These are phyloP conservation scores for Macrosoma leucophasiata DNA, from an alignment of 2,888 invertebrate genomes.

Conservation along the genomic window DNA sequence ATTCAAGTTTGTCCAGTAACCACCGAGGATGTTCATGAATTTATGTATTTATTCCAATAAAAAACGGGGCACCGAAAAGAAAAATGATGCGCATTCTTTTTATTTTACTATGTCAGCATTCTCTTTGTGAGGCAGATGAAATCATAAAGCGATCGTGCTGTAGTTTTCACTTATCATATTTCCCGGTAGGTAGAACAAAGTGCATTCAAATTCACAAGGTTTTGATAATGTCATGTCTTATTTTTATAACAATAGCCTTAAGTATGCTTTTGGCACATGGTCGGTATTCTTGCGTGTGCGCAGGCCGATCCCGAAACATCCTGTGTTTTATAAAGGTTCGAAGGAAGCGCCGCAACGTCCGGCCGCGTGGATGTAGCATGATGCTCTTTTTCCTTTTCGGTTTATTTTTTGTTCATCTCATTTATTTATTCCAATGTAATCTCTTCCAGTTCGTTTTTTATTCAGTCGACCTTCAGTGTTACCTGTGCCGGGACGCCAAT, in stretches of 20 bases:
- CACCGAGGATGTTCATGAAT: too few relatives aligned
- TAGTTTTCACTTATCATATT: conserved; percentile 40
- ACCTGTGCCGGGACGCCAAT: conserved; percentile 70
- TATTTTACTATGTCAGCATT: conserved; percentile 50
- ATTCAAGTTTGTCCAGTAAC: too few relatives aligned
- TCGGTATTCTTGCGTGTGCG: too few relatives aligned
- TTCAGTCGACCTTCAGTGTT: conserved; percentile 75
- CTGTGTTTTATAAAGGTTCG: conserved; percentile 59
- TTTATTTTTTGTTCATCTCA: conserved; percentile 75
- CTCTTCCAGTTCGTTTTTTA: conserved; percentile 75
- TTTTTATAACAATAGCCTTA: too few relatives aligned
- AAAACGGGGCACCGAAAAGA: too few relatives aligned
- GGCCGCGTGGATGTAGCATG: conserved; percentile 74
- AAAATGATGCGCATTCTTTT: too few relatives aligned
- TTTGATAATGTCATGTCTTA: too few relatives aligned
- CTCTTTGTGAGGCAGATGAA: conserved; percentile 50
- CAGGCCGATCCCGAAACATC: conserved; percentile 39
- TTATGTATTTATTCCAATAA: too few relatives aligned
- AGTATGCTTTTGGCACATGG: too few relatives aligned
- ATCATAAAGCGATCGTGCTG: conserved; percentile 41
- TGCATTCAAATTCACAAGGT: conserved; percentile 26
- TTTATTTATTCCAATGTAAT: conserved; percentile 78
- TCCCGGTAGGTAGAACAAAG: conserved; percentile 31
- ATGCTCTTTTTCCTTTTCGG: conserved; percentile 69
- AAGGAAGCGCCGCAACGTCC: conserved; percentile 76